A percentile compares a stretch with the other conserved stretches of the same genome.
These are phyloP conservation scores for Rhinogobius similis DNA, from an alignment of 2,113 vertebrate genomes.

Conservation along the genomic window DNA sequence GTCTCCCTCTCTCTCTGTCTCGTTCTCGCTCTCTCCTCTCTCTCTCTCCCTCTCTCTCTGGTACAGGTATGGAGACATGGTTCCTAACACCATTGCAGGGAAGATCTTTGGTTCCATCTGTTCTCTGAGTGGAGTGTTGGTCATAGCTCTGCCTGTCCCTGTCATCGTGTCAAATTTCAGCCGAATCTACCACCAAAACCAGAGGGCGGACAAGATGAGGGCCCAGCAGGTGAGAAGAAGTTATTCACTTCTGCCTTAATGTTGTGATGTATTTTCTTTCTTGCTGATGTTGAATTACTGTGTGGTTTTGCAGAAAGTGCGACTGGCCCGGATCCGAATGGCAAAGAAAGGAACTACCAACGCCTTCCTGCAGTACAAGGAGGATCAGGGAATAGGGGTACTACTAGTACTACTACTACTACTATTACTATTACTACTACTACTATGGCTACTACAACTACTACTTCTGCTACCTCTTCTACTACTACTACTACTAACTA, in stretches of 20 bases:
- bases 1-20: neutral
- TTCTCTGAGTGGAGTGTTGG: conserved; percentile 71
- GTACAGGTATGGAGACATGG: conserved; percentile 71
- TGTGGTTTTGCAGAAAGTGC: conserved; percentile 81
- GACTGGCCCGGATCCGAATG: conserved; percentile 87
- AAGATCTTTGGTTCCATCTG: conserved; percentile 76
- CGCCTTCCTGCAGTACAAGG: conserved; percentile 89
- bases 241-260: too few relatives aligned
- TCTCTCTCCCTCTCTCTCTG: neutral
- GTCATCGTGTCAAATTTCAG: conserved; percentile 77
- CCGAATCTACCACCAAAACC: conserved; percentile 76
- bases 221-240: conserved; percentile 59
- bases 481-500: neutral
- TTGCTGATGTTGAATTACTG: conserved; percentile 5
- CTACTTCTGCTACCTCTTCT: neutral
- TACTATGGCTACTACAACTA: neutral
- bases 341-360: conserved; percentile 88
- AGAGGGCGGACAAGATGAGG: conserved; percentile 72
- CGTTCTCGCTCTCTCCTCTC: neutral
- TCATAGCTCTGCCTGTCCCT: conserved; percentile 70
- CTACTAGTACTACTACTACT: conserved; percentile 11
- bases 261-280: neutral
- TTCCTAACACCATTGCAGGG: conserved; percentile 69
- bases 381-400: conserved; percentile 82
- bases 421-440: neutral